Base-by-base conservation (phyloP, 2,113 vertebrate species). In the Ascaphus truei region DNA sequence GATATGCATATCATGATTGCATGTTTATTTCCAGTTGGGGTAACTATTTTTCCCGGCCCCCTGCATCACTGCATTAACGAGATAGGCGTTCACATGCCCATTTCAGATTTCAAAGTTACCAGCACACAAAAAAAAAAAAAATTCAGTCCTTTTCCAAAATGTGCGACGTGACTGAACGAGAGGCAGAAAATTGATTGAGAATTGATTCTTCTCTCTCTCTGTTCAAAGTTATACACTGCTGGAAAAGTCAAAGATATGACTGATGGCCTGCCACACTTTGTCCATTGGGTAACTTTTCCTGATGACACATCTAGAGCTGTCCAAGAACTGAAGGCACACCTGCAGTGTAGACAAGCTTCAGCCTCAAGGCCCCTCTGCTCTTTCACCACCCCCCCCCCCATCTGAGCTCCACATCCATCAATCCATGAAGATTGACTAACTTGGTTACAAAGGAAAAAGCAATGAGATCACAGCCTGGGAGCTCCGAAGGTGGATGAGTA, bases 331-430 rank as follows among this genome's bases (percentile, higher is more conserved):
- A 71, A 60, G 33, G 57, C 67, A 61, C 67, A 71, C 67, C 67
- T 71, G 67, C 67, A 71, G 67, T 71, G 67, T 61, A 71, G 67
- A 71, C 67, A 71, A 71, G 67, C 67, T 51, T 51, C 50, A 61
- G 57, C 67, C 56, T 34, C 26, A 61, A 61, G 57, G 56, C 56
- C 56, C 57, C 26, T 36, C 31, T 71, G 45, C 67, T 41, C 57
- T 43, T 61, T 71, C 67, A 69, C 66, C 45, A n/a, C n/a, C n/a
- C n/a, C n/a, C n/a, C n/a, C n/a, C n/a, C n/a, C 39, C 39, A 60
- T 34, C 36, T 31, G 16, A 52, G 67, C 56, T 52, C 12, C 27
- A 39, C n/a, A 71, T 71, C 57, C 57, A 71, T 71, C 67, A 71
- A 52, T 50, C 56, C 45, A 23, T 31, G 33, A 60, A 61, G 57